Percentiles rank a stretch among this genome's conserved stretches.
Evolutionary conservation across 2,888 invertebrate genomes (phyloP).

Genomic region (Neoscelio sp.): DNA sequence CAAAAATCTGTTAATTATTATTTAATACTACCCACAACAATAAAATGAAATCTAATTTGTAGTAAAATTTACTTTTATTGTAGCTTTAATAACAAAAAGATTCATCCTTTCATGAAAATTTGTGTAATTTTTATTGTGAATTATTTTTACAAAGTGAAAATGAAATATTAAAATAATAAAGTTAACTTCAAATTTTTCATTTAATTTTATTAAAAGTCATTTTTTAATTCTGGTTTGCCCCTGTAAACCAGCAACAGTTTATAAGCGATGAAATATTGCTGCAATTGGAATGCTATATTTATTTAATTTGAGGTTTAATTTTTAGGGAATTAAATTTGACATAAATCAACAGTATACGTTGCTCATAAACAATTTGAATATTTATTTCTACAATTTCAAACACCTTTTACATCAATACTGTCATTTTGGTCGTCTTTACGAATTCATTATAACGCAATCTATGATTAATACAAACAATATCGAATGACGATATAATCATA

Average conservation of each 20-base stretch:
- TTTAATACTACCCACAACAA: not conserved
- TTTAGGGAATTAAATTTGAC: too few relatives aligned
- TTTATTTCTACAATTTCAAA: constrained; percentile 63
- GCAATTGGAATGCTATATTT: too few relatives aligned
- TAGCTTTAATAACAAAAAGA: too few relatives aligned
- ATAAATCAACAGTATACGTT: constrained; percentile 9
- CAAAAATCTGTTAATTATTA: not conserved
- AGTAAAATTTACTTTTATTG: too few relatives aligned
- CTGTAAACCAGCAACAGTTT: not conserved
- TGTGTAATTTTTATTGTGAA: too few relatives aligned
- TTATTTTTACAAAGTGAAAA: too few relatives aligned
- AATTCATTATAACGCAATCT: constrained; percentile 32
- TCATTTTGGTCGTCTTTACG: constrained; percentile 58
- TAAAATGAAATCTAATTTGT: not conserved
- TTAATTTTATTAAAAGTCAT: too few relatives aligned
- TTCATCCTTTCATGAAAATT: too few relatives aligned
- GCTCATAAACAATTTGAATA: constrained; percentile 60
- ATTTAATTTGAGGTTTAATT: too few relatives aligned
- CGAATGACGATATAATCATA: constrained; percentile 16
- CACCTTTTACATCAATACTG: constrained; percentile 67
- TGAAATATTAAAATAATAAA: too few relatives aligned
- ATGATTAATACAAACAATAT: constrained; percentile 38
- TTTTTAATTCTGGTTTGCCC: too few relatives aligned
- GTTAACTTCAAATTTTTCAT: too few relatives aligned
- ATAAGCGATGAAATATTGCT: constrained; percentile 1